Conservation (phyloP, 2,113 vertebrate species). For the Gallinago undulata region DNA sequence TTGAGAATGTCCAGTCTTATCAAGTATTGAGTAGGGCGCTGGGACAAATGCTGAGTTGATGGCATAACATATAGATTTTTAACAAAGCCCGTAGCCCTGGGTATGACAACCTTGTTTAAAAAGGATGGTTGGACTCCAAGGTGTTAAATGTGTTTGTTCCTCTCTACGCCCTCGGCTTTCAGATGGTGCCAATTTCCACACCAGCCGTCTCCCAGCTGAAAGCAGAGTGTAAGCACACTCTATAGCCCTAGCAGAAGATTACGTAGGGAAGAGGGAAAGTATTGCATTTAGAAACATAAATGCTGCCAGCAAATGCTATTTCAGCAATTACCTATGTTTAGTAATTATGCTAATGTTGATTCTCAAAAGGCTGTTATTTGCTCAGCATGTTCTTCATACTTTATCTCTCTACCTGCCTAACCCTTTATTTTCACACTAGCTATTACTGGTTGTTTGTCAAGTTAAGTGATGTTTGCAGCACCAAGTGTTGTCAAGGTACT, state of each 20-base stretch:
- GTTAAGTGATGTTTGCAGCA: constrained; percentile 77
- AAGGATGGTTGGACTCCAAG: neutral
- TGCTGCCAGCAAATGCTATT: constrained; percentile 74
- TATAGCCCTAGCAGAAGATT: constrained; percentile 50
- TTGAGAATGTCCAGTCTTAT: constrained; percentile 73
- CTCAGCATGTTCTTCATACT: constrained; percentile 72
- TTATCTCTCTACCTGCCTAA: constrained; percentile 77
- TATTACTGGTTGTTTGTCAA: constrained; percentile 76
- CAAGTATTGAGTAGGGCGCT: constrained; percentile 39
- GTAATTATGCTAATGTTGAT: constrained; percentile 82
- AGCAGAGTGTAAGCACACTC: constrained; percentile 12
- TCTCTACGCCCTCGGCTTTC: neutral
- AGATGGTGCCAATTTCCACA: constrained; percentile 15
- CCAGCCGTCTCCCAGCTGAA: constrained; percentile 2
- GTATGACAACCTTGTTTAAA: constrained; percentile 26
- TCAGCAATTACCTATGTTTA: constrained; percentile 80
- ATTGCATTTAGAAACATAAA: constrained; percentile 68
- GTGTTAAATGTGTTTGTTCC: constrained; percentile 23
- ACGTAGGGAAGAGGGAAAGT: constrained; percentile 11
- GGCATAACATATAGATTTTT: constrained; percentile 47
- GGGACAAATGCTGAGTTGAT: constrained; percentile 47
- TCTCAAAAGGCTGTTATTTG: constrained; percentile 80
- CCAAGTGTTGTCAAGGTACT: constrained; percentile 70
- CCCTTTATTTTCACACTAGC: constrained; percentile 71
- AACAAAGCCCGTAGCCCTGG: neutral